Conservation (phyloP, 2,113 vertebrate species). For the Rostratula benghalensis region DNA sequence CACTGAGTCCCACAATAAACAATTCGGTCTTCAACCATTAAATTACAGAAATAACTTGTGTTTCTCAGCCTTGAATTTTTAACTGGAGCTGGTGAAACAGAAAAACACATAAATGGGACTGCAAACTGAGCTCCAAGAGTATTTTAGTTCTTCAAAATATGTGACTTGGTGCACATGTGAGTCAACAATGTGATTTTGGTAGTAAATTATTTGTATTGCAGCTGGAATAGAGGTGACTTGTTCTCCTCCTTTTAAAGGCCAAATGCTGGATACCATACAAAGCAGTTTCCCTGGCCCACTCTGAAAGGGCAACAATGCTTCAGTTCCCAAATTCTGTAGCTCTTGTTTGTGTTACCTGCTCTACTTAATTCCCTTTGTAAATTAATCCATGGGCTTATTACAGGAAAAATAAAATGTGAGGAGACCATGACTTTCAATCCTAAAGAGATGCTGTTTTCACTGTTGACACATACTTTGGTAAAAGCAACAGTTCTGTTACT, state of each 20-base stretch:
- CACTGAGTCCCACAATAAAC: constrained; percentile 45
- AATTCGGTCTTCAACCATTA: constrained; percentile 50
- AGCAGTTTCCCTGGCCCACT: neutral
- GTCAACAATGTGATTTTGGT: neutral
- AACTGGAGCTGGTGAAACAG: neutral
- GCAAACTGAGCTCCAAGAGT: neutral
- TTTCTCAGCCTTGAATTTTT: constrained; percentile 29
- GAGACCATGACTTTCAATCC: neutral
- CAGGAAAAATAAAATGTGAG: neutral
- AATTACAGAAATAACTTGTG: constrained; percentile 23
- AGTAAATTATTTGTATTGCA: neutral
- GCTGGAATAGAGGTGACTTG: neutral
- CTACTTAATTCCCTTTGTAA: neutral
- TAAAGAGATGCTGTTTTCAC: neutral
- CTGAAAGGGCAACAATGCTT: neutral
- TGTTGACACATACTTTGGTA: neutral
- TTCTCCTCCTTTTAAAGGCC: neutral
- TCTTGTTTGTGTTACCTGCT: rapidly evolving
- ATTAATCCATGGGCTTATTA: neutral
- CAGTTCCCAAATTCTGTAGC: neutral
- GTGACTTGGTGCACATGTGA: neutral
- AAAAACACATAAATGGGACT: neutral
- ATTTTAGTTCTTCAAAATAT: neutral
- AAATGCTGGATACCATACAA: neutral
- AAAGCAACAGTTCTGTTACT: constrained; percentile 15